phyloP scores from a whole-genome alignment of 2,888 invertebrate genomes.

The Melanargia galathea region DNA sequence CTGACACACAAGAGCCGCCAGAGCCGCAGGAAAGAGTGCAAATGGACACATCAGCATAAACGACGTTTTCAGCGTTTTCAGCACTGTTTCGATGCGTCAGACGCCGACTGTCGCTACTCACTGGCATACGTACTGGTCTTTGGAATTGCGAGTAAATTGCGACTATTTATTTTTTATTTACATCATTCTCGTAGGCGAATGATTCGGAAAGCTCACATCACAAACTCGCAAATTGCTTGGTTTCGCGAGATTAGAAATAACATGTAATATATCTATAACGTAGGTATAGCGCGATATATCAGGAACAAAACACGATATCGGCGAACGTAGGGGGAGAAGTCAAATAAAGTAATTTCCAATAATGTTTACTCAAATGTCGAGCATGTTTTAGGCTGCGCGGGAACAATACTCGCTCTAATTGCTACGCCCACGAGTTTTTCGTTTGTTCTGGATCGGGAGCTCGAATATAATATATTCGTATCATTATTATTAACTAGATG shows the following conservation, averaged over 20 bases:
- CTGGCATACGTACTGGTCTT: no score
- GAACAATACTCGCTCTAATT: constrained; percentile 6
- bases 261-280: constrained; percentile 8
- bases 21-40: no score
- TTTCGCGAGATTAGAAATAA: constrained; percentile 7
- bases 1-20: no score
- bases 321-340: background rate
- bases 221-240: background rate
- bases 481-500: no score
- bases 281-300: constrained; percentile 8
- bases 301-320: background rate
- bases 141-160: no score
- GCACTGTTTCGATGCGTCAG: no score
- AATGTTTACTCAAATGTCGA: constrained; percentile 1
- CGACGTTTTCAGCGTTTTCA: no score
- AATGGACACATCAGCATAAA: no score
- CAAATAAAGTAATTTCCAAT: constrained; percentile 10
- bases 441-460: background rate
- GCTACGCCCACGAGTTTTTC: background rate
- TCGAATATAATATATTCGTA: no score
- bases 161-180: no score
- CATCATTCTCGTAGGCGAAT: no score
- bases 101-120: no score
- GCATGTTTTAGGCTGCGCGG: background rate
- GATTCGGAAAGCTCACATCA: background rate